phyloP scores from a whole-genome alignment of 2,113 vertebrate species.

The Opisthocomus hoazin region DNA sequence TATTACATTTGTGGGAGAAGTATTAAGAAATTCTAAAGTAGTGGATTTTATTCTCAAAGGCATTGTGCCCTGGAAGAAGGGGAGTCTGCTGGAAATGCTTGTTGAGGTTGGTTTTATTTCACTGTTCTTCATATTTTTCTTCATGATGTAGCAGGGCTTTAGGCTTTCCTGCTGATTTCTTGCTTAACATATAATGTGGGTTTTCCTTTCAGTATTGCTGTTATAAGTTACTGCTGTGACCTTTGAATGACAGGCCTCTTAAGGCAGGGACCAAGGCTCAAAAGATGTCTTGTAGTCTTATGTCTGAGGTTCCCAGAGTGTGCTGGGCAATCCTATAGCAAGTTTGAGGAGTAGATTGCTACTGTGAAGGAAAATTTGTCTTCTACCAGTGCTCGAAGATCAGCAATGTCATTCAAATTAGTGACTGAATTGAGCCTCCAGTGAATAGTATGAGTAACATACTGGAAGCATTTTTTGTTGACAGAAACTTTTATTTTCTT shows the following conservation, averaged over 20 bases:
- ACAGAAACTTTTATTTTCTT: background rate
- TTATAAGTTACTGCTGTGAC: background rate
- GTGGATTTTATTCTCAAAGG: slow-evolving; percentile 81
- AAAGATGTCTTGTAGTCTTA: background rate
- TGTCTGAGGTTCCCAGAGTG: background rate
- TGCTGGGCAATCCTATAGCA: background rate
- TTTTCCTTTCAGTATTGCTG: background rate
- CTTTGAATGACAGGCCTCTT: background rate
- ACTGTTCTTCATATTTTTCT: background rate
- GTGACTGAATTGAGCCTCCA: background rate
- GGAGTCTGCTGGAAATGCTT: slow-evolving; percentile 58
- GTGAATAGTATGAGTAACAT: background rate
- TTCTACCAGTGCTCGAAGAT: background rate
- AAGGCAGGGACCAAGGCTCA: background rate
- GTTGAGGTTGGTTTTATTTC: slow-evolving; percentile 77
- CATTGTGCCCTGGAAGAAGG: slow-evolving; percentile 76
- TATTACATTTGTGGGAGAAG: slow-evolving; percentile 72
- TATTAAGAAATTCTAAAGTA: slow-evolving; percentile 81
- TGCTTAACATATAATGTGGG: background rate
- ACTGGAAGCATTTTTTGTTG: background rate
- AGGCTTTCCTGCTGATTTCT: background rate
- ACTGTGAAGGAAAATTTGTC: background rate
- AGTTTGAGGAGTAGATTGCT: background rate
- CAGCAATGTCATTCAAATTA: background rate
- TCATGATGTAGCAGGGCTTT: background rate